Base-by-base conservation (phyloP, 1,140 invertebrate species). In the Scaptodrosophila lebanonensis region DNA sequence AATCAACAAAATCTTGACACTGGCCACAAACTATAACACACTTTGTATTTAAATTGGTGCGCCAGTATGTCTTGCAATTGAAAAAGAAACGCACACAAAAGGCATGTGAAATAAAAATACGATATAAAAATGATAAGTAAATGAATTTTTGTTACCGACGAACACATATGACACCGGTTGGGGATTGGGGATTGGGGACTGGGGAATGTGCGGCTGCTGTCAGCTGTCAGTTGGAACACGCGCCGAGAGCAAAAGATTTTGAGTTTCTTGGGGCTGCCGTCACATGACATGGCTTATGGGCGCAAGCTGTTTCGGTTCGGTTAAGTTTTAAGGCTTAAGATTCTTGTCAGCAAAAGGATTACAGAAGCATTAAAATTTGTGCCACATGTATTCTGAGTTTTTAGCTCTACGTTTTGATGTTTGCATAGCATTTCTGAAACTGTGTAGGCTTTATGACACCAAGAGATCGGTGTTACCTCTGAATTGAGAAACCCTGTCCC, bases 331-430 rank as follows among this genome's bases (percentile, higher is more conserved):
- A 61, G 69, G 43, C 75, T 68, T 79, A 73, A 73, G 73, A 73
- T 66, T 58, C 68, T 58, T 79, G 73, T 79, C 73, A 79, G 75
- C 73, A 66, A 66, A 82, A 79, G 73, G 73, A 79, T 79, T 79
- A 79, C 73, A 82, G 75, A 56, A 79, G 73, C 60, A 69, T 79
- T 79, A 73, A 77, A 68, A 63, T 50, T 66, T 39, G 44, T 57
- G 63, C 49, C 56, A 69, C 61, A 61, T 65, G 47, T 51, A 50
- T 54, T 53, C 44, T 22, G 25, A 27, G 27, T 35, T 54, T 52
- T 25, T 39, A 38, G 45, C 57, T 44, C 42, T 66, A 42, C 50
- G 45, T 54, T 36, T 13, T 12, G 13, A 43, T 38, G 36, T 22
- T 11, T 25, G 13, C 6, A 36, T 25, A 16, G 18, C 20, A 33